These are phyloP conservation scores for Drosophila murphyi DNA, from an alignment of 1,140 invertebrate genomes.

Conservation along the genomic window DNA sequence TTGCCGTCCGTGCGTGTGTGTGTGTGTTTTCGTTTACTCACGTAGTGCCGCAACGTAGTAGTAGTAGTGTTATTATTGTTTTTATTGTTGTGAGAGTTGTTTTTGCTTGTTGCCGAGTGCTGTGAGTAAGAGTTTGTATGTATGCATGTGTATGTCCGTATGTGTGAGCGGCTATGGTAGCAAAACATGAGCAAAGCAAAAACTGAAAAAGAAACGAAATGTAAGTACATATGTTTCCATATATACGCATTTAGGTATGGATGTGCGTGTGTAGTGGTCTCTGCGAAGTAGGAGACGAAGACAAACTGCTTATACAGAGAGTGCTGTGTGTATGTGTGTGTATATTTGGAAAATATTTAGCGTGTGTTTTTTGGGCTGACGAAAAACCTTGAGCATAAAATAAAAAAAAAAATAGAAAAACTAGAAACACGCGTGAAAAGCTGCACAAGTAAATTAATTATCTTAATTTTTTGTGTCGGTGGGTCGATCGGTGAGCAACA, in stretches of 20 bases:
- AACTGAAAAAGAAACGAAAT: constrained; percentile 68
- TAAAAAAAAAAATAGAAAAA: not conserved
- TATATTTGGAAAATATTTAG: constrained; percentile 66
- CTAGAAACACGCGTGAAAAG: constrained; percentile 58
- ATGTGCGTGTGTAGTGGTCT: constrained; percentile 27
- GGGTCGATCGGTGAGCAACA: constrained; percentile 27
- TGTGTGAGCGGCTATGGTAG: constrained; percentile 64
- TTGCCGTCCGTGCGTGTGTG: constrained; percentile 33
- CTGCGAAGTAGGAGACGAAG: constrained; percentile 45
- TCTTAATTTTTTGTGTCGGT: constrained; percentile 21
- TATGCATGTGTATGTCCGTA: constrained; percentile 23
- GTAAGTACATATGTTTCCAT: constrained; percentile 43
- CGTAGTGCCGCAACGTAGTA: constrained; percentile 69
- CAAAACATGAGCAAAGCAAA: constrained; percentile 80
- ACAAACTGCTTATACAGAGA: constrained; percentile 54
- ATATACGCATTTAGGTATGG: constrained; percentile 6
- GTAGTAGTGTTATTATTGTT: constrained; percentile 78
- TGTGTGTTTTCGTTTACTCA: constrained; percentile 66
- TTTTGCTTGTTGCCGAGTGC: constrained; percentile 72
- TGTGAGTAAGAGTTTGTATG: constrained; percentile 41
- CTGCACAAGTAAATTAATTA: constrained; percentile 44
- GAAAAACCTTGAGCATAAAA: constrained; percentile 63
- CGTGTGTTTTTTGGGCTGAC: constrained; percentile 52
- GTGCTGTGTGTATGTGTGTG: constrained; percentile 28
- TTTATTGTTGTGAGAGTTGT: constrained; percentile 61